phyloP scores from a whole-genome alignment of 92 coral and sea anemone species.

The Nematostella vectensis region DNA sequence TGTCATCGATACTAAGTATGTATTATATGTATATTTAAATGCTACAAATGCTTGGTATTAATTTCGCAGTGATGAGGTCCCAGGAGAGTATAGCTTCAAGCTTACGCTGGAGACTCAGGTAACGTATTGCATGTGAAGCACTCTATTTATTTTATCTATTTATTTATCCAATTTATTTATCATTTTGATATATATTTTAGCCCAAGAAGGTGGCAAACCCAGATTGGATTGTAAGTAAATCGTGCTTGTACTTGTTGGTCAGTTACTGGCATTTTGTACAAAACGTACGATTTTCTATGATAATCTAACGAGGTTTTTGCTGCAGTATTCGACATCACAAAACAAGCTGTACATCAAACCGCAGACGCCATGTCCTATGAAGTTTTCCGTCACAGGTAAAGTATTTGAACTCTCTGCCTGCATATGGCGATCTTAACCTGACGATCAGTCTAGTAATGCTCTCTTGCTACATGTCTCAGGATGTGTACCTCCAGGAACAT shows the following conservation, averaged over 20 bases:
- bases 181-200: no score
- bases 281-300: not conserved
- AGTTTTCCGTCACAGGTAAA: conserved; percentile 63
- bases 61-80: conserved; percentile 52
- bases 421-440: no score
- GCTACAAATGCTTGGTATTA: not conserved
- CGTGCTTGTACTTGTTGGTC: not conserved
- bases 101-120: conserved; percentile 92
- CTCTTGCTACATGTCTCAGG: no score
- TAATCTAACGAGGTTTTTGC: not conserved
- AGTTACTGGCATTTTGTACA: not conserved
- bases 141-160: no score
- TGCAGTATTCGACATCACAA: conserved; percentile 55
- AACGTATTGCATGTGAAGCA: conserved; percentile 3
- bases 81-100: conserved; percentile 73
- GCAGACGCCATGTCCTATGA: conserved; percentile 79
- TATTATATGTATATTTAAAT: no score
- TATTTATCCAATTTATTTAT: no score
- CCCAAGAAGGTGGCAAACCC: conserved; percentile 96
- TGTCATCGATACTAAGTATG: no score
- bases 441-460: no score
- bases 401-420: no score
- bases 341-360: conserved; percentile 89
- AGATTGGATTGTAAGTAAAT: conserved; percentile 92
- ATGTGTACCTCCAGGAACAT: conserved; percentile 54